Evolutionary conservation across 2,888 invertebrate genomes (phyloP).

Genomic region (Isotomurus palustris): DNA sequence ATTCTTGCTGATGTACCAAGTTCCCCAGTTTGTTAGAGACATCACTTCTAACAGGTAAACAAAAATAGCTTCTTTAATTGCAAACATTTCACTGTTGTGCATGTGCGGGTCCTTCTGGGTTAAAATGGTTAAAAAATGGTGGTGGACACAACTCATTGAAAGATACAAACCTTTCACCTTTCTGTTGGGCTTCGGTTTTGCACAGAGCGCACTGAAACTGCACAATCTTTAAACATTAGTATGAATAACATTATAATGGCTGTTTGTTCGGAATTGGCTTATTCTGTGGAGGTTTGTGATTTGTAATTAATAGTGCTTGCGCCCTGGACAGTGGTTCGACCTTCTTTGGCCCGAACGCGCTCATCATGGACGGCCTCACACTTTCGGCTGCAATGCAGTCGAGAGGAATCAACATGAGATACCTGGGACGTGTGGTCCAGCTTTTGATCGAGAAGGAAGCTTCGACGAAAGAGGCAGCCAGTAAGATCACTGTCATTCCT

Average conservation of each 20-base stretch:
- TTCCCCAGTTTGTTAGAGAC: slow-evolving; percentile 76
- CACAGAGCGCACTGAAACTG: no score
- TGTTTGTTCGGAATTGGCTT: slow-evolving; percentile 28
- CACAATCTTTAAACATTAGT: no score
- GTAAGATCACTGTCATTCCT: slow-evolving; percentile 14
- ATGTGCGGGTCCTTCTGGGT: no score
- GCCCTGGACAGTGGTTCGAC: slow-evolving; percentile 46
- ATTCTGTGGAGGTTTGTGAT: slow-evolving; percentile 32
- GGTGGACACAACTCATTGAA: no score
- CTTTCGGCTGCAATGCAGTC: slow-evolving; percentile 90
- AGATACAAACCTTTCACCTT: no score
- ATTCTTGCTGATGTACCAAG: slow-evolving; percentile 86
- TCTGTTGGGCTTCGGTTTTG: no score
- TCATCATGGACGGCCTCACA: slow-evolving; percentile 80
- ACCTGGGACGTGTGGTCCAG: slow-evolving; percentile 64
- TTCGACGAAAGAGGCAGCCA: slow-evolving; percentile 25
- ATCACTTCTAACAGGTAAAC: slow-evolving; percentile 46
- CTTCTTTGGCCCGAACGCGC: slow-evolving; percentile 45
- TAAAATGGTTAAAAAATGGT: no score
- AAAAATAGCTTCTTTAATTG: no score
- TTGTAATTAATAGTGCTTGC: slow-evolving; percentile 40
- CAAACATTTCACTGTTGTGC: no score
- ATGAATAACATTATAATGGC: no score
- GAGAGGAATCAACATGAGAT: slow-evolving; percentile 93
- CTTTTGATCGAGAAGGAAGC: slow-evolving; percentile 41